Conservation (phyloP, 2,888 invertebrate genomes). For the Hemicrepidius hirtus region DNA sequence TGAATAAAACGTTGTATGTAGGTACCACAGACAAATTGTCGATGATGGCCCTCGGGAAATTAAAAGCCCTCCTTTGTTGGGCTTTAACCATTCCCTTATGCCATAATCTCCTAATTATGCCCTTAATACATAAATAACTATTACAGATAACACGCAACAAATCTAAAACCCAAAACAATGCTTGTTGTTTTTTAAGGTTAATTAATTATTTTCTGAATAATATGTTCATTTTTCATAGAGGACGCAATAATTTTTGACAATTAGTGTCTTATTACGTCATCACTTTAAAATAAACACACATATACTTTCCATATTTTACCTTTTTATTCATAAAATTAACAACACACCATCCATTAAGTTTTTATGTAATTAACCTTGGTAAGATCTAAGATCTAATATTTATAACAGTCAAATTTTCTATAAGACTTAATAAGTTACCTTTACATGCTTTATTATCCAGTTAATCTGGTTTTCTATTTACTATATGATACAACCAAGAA, state of each 20-base stretch:
- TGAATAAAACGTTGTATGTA: too few species aligned
- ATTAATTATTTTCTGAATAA: too few species aligned
- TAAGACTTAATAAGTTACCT: background rate
- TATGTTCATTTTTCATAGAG: too few species aligned
- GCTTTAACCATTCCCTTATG: too few species aligned
- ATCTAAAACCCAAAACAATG: too few species aligned
- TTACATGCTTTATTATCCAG: background rate
- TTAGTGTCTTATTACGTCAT: slow-evolving; percentile 10
- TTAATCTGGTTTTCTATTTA: slow-evolving; percentile 12
- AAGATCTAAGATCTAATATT: background rate
- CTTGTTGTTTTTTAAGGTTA: too few species aligned
- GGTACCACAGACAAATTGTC: too few species aligned
- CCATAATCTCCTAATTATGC: too few species aligned
- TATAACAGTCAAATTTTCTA: background rate
- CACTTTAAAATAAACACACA: background rate
- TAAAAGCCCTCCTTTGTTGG: too few species aligned
- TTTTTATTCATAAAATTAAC: background rate
- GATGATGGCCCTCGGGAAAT: too few species aligned
- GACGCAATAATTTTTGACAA: background rate
- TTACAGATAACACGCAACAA: too few species aligned
- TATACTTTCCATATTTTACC: background rate
- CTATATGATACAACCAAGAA: slow-evolving; percentile 6
- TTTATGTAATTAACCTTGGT: background rate
- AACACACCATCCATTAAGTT: background rate
- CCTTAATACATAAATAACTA: too few species aligned